Percentiles rank a stretch among this genome's conserved stretches.
These are phyloP conservation scores for Orbicella faveolata DNA, from an alignment of 64 coral and sea anemone genomes.

Conservation along the genomic window DNA sequence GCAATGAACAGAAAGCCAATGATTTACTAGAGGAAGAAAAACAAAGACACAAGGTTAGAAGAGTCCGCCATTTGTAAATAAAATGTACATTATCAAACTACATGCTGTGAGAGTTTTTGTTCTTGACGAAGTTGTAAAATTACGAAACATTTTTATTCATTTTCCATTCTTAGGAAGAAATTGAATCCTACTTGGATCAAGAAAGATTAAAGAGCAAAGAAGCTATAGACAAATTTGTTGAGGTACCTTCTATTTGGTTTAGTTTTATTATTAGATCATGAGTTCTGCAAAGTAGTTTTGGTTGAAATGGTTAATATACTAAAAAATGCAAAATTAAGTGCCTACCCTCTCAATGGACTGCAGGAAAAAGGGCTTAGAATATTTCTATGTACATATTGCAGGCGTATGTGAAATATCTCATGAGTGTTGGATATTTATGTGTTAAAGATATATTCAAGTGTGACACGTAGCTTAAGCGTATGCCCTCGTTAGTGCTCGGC, in stretches of 20 bases:
- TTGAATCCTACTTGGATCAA: slow-evolving; percentile 46
- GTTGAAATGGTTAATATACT: too few species aligned
- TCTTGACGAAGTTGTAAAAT: not conserved
- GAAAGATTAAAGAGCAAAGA: slow-evolving; percentile 51
- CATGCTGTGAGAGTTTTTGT: not conserved
- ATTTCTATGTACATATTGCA: too few species aligned
- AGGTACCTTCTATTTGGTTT: slow-evolving; percentile 41
- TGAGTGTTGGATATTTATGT: too few species aligned
- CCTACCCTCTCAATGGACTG: too few species aligned
- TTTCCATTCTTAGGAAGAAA: slow-evolving; percentile 37
- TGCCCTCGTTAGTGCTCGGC: too few species aligned
- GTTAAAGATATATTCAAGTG: too few species aligned
- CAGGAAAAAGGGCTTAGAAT: too few species aligned
- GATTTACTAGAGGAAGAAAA: slow-evolving; percentile 58
- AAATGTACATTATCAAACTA: not conserved
- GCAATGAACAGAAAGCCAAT: slow-evolving; percentile 24
- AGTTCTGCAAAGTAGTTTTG: too few species aligned
- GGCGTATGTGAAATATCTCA: too few species aligned
- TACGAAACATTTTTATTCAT: not conserved
- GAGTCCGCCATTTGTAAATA: not conserved
- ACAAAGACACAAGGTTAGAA: slow-evolving; percentile 27
- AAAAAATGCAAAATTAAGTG: too few species aligned
- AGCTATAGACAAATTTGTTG: slow-evolving; percentile 45
- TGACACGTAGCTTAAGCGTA: too few species aligned
- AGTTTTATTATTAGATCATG: too few species aligned